Evolutionary conservation across 2,888 invertebrate genomes (phyloP).

Genomic region (Pyrocoelia pectoralis): DNA sequence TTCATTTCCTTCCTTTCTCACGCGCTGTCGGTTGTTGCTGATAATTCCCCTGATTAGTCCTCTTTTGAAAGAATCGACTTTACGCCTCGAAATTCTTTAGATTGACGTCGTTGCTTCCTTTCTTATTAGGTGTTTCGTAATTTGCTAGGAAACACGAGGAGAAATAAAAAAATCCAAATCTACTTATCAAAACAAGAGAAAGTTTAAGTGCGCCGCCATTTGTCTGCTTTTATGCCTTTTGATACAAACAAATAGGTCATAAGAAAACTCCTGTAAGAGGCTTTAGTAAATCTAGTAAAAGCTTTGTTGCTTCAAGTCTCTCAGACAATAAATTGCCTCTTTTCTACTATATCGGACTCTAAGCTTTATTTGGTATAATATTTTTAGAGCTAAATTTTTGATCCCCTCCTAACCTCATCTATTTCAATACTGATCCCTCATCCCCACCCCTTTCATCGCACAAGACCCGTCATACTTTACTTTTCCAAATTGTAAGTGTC

Average conservation of each 20-base stretch:
- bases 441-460: too few relatives aligned
- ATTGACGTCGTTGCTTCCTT: background rate
- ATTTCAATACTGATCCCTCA: too few relatives aligned
- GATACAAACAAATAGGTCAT: constrained; percentile 35
- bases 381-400: constrained; percentile 5
- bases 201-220: constrained; percentile 29
- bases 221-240: constrained; percentile 28
- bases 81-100: too few relatives aligned
- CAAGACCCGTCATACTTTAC: too few relatives aligned
- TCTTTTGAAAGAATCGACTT: background rate
- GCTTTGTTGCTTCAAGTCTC: constrained; percentile 30
- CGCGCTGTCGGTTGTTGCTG: constrained; percentile 22
- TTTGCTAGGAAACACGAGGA: background rate
- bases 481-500: too few relatives aligned
- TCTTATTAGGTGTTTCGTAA: background rate
- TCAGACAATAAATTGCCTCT: constrained; percentile 24
- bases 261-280: constrained; percentile 28
- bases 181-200: constrained; percentile 12
- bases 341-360: constrained; percentile 19
- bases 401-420: too few relatives aligned
- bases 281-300: constrained; percentile 30
- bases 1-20: constrained; percentile 17
- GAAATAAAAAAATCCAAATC: constrained; percentile 1
- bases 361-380: constrained; percentile 16
- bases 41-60: constrained; percentile 22